These are phyloP conservation scores for Peribatodes rhomboidaria DNA, from an alignment of 2,888 invertebrate species.

Conservation along the genomic window DNA sequence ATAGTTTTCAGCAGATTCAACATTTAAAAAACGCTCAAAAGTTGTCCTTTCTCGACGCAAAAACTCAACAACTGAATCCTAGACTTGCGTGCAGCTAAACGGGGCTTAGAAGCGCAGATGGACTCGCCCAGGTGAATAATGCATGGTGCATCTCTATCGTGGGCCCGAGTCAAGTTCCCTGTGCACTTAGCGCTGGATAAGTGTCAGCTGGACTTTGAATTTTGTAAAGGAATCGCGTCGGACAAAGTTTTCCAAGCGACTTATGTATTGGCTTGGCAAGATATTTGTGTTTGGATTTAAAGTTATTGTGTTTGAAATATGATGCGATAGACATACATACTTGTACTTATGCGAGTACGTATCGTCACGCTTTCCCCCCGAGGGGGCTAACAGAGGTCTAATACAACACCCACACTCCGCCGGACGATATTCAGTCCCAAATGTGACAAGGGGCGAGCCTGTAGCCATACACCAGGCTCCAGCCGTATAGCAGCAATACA, in stretches of 20 bases:
- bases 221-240: conserved; percentile 22
- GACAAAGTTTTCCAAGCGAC: conserved; percentile 20
- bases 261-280: conserved; percentile 12
- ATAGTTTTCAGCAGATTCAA: no score
- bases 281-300: conserved; percentile 17
- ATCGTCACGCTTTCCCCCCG: no score
- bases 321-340: not conserved
- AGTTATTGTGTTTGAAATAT: conserved; percentile 8
- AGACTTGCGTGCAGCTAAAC: conserved; percentile 45
- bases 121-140: conserved; percentile 53
- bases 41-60: not conserved
- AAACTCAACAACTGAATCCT: not conserved
- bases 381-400: no score
- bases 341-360: no score
- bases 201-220: conserved; percentile 37
- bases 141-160: conserved; percentile 47
- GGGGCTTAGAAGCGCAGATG: conserved; percentile 44
- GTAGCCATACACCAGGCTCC: no score
- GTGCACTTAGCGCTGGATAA: conserved; percentile 42
- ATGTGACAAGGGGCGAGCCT: no score
- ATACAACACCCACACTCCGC: no score
- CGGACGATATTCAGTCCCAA: no score
- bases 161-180: conserved; percentile 41
- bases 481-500: no score
- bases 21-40: no score